phyloP scores from a whole-genome alignment of 2,113 vertebrate species.

The Clupea harengus region DNA sequence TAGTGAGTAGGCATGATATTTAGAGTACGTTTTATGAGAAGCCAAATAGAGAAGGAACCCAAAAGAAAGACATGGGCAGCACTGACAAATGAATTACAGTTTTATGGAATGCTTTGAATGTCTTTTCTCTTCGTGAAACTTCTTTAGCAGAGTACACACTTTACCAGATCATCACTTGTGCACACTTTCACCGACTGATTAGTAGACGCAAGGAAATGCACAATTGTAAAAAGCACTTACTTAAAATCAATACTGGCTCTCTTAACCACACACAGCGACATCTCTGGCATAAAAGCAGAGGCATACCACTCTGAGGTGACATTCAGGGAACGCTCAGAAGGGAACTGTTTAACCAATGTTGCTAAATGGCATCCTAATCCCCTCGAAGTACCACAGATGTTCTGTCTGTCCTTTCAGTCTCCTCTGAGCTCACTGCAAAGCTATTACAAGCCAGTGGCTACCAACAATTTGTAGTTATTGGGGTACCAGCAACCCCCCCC shows the following conservation, averaged over 20 bases:
- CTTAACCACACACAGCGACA: background rate
- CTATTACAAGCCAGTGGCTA: constrained; percentile 7
- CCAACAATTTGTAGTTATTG: constrained; percentile 12
- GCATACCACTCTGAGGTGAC: background rate
- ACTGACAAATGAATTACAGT: too few species aligned
- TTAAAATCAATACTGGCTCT: too few species aligned
- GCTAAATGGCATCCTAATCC: background rate
- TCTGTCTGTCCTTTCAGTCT: constrained; percentile 22
- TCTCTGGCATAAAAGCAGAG: background rate
- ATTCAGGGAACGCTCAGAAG: background rate
- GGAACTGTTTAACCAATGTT: background rate
- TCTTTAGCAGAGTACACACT: background rate
- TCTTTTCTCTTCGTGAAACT: too few species aligned
- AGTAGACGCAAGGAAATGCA: background rate
- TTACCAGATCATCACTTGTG: background rate
- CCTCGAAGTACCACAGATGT: background rate
- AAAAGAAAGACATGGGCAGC: too few species aligned
- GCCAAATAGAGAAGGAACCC: too few species aligned
- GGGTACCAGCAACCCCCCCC: background rate
- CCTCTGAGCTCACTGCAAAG: background rate
- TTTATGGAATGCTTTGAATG: too few species aligned
- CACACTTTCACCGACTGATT: too few species aligned
- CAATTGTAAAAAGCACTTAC: background rate
- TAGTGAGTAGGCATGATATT: too few species aligned
- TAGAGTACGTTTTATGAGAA: too few species aligned